A percentile compares a stretch with the other conserved stretches of the same genome.
Evolutionary conservation across 1,140 invertebrate species (phyloP).

Genomic region (Agrypnia vestita): DNA sequence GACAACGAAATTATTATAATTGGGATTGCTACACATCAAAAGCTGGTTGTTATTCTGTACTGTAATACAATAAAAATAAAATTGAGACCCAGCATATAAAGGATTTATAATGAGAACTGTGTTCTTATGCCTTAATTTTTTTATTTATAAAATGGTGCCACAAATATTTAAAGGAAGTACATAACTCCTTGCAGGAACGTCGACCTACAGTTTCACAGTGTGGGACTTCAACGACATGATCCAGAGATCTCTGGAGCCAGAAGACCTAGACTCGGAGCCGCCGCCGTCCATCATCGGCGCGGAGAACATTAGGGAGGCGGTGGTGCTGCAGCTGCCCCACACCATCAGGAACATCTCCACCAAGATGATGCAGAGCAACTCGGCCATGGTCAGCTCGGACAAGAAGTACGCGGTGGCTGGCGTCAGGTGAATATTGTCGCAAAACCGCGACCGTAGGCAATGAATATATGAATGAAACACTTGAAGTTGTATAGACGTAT

Average conservation of each 20-base stretch:
- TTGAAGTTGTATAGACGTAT: no score
- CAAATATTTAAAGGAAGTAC: no score
- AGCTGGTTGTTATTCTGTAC: no score
- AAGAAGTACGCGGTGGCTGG: constrained; percentile 95
- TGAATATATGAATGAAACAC: no score
- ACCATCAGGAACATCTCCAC: constrained; percentile 95
- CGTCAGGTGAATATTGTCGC: constrained; percentile 81
- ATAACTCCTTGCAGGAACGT: constrained; percentile 78
- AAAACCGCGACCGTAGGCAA: no score
- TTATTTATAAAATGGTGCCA: no score
- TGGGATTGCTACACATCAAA: no score
- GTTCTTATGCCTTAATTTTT: no score
- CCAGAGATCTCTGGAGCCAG: constrained; percentile 44
- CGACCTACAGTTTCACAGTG: constrained; percentile 86
- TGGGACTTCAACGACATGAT: constrained; percentile 78
- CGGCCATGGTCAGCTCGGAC: constrained; percentile 91
- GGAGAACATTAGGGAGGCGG: constrained; percentile 70
- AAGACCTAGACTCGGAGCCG: constrained; percentile 64
- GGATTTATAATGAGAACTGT: no score
- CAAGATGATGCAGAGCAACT: constrained; percentile 90
- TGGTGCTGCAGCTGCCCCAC: constrained; percentile 86
- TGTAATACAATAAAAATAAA: no score
- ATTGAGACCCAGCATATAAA: no score
- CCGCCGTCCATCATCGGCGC: constrained; percentile 61
- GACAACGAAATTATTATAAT: no score